These are phyloP conservation scores for Pteruthius melanotis DNA, from an alignment of 2,113 vertebrate genomes.

Conservation along the genomic window DNA sequence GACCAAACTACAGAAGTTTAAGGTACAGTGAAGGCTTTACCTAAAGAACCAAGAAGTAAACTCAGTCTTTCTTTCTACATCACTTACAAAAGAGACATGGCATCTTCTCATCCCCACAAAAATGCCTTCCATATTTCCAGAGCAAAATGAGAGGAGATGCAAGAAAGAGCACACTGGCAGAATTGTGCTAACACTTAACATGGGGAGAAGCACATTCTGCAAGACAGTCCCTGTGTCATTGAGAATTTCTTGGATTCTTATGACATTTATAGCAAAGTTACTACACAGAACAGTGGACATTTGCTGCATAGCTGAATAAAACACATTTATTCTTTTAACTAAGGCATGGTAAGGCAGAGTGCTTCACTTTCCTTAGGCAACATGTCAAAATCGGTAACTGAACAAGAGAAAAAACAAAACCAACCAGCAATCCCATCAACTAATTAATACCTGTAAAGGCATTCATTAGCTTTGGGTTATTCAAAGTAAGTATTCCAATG, in stretches of 20 bases:
- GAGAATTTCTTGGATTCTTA: neutral
- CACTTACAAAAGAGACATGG: neutral
- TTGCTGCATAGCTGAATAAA: neutral
- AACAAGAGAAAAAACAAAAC: neutral
- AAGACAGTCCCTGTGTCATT: neutral
- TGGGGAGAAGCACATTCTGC: fast-evolving
- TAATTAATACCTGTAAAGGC: constrained; percentile 86
- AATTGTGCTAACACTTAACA: neutral
- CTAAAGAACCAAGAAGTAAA: neutral
- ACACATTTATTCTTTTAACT: neutral
- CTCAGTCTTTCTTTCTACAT: neutral
- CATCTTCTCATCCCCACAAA: neutral
- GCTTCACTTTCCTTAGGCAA: neutral
- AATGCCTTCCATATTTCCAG: neutral
- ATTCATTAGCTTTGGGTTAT: constrained; percentile 89
- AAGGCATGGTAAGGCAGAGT: neutral
- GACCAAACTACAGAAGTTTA: neutral
- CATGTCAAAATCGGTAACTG: neutral
- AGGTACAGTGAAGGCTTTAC: neutral
- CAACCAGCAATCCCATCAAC: neutral
- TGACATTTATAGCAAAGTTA: neutral
- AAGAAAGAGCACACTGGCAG: neutral
- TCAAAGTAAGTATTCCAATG: constrained; percentile 86
- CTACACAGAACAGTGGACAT: neutral
- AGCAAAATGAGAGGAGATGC: neutral